Base-by-base conservation (phyloP, 1,140 invertebrate genomes). In the Platyscapa corneri region DNA sequence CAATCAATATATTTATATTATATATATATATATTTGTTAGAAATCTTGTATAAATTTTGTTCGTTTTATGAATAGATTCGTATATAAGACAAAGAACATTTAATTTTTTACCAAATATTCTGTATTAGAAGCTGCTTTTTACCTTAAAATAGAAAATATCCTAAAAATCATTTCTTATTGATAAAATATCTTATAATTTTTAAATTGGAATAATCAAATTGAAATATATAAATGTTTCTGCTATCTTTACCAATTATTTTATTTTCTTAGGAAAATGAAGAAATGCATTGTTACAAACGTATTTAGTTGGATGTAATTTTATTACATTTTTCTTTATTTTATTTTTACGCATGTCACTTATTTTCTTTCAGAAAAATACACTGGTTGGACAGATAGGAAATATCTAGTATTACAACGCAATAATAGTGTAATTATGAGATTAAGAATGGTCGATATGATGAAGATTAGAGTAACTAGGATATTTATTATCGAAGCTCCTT, bases 361-460 rank as follows among this genome's bases (percentile, higher is more conserved):
- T 20, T 42, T 65, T 74, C 10, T 82, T 65, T 18, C 30, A 27
- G 34, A 82, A 34, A 77, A 42, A n/a, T n/a, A 76, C 67, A 82
- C 23, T 42, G 34, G 70, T 60, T 76, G 27, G 23, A 23, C 74
- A 32, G 64, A 42, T 53, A 77, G 42, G 75, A 81, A 76, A 82
- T 49, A 23, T 60, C 67, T 72, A 86, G 6, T n/a, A 30, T 86
- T 77, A 74, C 34, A 2, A 85, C 67, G 72, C 74, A 82, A 65
- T 56, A 78, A 82, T 77, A 2, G 82, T 67, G 72, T 80, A 82
- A 65, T 56, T 82, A 82, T 77, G 32, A 86, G 72, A 82, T 39
- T 82, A 49, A 86, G 46, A 74, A 70, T 64, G 32, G 56, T 86
- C 80, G 80, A 86, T 86, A 86, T 78, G 84, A 72, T 86, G 74